Percentiles rank a stretch among this genome's conserved stretches.
These are phyloP conservation scores for Enteromius mattozi DNA, from an alignment of 2,797 vertebrate species.

Conservation along the genomic window DNA sequence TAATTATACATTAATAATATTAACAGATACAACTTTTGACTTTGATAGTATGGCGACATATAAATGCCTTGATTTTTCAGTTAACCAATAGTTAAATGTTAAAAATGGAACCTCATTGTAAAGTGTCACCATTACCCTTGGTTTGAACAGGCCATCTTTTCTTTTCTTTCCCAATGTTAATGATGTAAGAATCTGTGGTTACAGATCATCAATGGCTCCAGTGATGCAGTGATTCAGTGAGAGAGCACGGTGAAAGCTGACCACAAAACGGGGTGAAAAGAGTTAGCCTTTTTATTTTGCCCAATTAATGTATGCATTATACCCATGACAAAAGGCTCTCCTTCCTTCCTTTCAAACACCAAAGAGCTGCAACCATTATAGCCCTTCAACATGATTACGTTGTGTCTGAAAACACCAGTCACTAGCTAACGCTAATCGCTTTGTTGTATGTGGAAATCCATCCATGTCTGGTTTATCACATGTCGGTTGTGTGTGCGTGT, in stretches of 20 bases:
- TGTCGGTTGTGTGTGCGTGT: neutral
- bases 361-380: neutral
- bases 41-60: too few relatives aligned
- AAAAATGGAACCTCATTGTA: too few relatives aligned
- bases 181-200: neutral
- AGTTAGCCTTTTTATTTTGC: neutral
- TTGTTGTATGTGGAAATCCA: neutral
- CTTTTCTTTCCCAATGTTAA: too few relatives aligned
- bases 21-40: too few relatives aligned
- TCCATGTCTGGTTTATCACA: neutral
- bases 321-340: neutral
- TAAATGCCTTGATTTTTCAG: too few relatives aligned
- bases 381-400: neutral
- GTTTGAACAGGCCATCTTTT: too few relatives aligned
- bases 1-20: too few relatives aligned
- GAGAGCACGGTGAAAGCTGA: neutral
- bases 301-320: neutral
- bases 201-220: neutral
- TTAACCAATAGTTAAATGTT: too few relatives aligned
- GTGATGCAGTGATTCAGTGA: neutral
- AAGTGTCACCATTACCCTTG: too few relatives aligned
- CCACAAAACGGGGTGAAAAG: neutral
- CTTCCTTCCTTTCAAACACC: neutral
- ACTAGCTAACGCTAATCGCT: slow-evolving; percentile 9
- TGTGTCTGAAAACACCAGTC: neutral